phyloP scores from a whole-genome alignment of 2,797 vertebrate genomes.

The Tragopan temminckii region DNA sequence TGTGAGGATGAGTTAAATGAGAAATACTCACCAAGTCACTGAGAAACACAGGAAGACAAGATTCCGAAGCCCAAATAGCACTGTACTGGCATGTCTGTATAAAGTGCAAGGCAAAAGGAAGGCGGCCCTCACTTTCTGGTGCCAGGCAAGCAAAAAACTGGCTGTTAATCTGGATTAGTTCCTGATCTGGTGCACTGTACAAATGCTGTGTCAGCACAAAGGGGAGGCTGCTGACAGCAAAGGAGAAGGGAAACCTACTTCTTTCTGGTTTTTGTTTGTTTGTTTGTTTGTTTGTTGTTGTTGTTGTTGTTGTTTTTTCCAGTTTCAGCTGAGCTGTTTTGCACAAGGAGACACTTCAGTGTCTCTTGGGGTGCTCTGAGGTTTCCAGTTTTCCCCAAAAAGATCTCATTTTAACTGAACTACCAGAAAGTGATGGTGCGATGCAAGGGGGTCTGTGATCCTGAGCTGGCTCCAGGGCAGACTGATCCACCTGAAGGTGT shows the following conservation, averaged over 20 bases:
- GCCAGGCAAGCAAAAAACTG: neutral
- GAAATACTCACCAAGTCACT: neutral
- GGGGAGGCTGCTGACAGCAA: neutral
- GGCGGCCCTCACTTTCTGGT: neutral
- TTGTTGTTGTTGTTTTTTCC: too few relatives aligned
- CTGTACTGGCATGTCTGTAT: neutral
- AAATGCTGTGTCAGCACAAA: neutral
- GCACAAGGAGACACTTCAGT: neutral
- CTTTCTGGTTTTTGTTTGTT: neutral
- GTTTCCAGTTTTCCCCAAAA: neutral
- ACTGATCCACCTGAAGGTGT: neutral
- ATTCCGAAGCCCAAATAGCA: neutral
- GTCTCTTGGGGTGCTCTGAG: neutral
- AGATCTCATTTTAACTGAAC: neutral
- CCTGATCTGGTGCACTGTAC: neutral
- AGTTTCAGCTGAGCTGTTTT: neutral
- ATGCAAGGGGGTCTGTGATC: neutral
- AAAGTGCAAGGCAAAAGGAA: neutral
- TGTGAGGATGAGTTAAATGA: rapidly evolving
- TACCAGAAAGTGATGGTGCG: neutral
- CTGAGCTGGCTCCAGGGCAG: neutral
- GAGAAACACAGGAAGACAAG: neutral
- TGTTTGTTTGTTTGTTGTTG: too few relatives aligned
- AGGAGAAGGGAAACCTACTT: neutral
- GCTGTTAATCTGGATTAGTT: neutral